phyloP scores from a whole-genome alignment of 2,888 invertebrate genomes.

The Priapulus caudatus region DNA sequence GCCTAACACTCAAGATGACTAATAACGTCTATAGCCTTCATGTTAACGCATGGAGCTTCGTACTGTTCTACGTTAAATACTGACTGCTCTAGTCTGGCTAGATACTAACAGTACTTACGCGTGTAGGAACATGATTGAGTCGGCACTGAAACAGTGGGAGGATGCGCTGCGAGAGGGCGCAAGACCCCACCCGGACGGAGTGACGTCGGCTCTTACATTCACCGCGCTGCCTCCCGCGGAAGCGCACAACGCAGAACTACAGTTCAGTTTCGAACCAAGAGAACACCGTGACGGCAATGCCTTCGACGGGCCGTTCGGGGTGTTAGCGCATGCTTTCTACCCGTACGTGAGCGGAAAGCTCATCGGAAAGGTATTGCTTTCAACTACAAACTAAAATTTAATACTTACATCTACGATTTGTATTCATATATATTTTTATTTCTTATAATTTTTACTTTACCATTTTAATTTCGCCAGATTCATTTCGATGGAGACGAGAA shows the following conservation, averaged over 20 bases:
- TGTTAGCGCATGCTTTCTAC: not conserved
- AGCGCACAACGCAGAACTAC: not conserved
- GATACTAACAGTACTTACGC: too few relatives aligned
- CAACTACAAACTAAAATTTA: too few relatives aligned
- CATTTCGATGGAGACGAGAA: not conserved
- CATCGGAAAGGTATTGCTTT: slow-evolving; percentile 3
- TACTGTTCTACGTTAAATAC: too few relatives aligned
- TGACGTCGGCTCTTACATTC: not conserved
- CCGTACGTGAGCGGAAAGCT: not conserved
- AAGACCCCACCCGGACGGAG: not conserved
- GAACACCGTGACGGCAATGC: not conserved
- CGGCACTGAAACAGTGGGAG: not conserved
- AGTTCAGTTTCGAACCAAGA: slow-evolving; percentile 1
- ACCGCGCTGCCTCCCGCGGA: not conserved
- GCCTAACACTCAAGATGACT: too few relatives aligned
- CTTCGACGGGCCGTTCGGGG: not conserved
- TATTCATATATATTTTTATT: too few relatives aligned
- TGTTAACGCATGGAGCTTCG: too few relatives aligned
- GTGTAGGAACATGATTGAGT: not conserved
- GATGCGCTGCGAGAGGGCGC: not conserved
- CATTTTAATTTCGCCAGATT: too few relatives aligned
- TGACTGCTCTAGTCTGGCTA: too few relatives aligned
- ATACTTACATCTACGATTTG: too few relatives aligned
- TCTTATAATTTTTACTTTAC: too few relatives aligned
- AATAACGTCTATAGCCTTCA: too few relatives aligned